These are phyloP conservation scores for Heterotilapia buettikoferi DNA, from an alignment of 2,113 vertebrate species.

Conservation along the genomic window DNA sequence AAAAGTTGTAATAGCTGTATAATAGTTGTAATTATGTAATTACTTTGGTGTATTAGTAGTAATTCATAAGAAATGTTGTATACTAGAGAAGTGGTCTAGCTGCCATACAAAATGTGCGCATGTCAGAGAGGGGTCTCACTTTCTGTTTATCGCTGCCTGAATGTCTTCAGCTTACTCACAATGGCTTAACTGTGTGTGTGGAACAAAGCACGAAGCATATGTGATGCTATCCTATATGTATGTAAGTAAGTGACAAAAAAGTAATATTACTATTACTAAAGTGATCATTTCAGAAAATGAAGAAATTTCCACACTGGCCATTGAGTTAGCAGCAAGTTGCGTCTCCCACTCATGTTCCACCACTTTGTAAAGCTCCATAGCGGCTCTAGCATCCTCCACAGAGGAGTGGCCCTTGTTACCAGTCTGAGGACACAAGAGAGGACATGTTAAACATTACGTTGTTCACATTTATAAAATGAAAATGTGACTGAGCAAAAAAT, in stretches of 20 bases:
- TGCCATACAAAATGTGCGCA: not conserved
- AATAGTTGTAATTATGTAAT: not conserved
- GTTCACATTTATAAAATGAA: not conserved
- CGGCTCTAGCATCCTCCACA: constrained; percentile 85
- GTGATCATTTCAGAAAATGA: accelerated
- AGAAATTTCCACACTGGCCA: not conserved
- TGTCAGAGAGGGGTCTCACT: accelerated
- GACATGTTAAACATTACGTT: not conserved
- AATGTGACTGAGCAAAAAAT: not conserved
- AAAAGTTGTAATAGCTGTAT: not conserved
- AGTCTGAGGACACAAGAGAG: constrained; percentile 60
- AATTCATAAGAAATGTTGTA: not conserved
- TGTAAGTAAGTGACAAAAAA: not conserved
- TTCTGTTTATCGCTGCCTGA: accelerated
- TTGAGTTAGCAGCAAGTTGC: constrained; percentile 42
- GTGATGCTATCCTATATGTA: not conserved
- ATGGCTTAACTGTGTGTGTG: not conserved
- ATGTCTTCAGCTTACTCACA: not conserved
- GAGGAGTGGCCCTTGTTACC: constrained; percentile 84
- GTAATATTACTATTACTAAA: not conserved
- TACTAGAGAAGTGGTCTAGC: not conserved
- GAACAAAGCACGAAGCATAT: not conserved
- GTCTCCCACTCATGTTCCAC: constrained; percentile 86
- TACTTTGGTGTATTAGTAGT: not conserved
- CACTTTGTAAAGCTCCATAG: constrained; percentile 89